Base-by-base conservation (phyloP, 2,113 vertebrate genomes). In the Sinocyclocheilus rhinocerous region DNA sequence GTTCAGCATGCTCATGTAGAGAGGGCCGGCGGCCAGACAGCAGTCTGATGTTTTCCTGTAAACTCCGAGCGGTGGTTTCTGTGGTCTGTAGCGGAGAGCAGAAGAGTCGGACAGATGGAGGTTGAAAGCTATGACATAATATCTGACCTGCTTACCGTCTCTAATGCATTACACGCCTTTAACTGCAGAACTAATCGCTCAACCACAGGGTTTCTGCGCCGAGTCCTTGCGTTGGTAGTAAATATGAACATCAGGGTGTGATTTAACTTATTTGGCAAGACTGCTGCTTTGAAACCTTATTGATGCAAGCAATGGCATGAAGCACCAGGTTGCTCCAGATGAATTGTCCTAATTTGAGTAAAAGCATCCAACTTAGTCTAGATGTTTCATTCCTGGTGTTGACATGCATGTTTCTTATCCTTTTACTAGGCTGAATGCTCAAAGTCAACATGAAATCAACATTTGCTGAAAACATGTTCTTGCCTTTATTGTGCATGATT, bases 21-120 rank as follows among this genome's bases (percentile, higher is more conserved):
- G 13, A 79, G 52, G 50, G 9, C 13, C 22, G 5, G 39, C 11
- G 39, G 36, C 22, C n/a, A 24, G 73, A 77, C 63, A 15, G 29
- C 70, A 45, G 33, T 80, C 78, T 80, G 36, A 65, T 65, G 78
- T 65, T 18, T 69, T 82, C 80, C 80, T 50, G 63, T 67, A 69
- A 82, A 26, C 76, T 65, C 79, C 18, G 13, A 16, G 36, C 36
- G 16, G 39, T 67, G 79, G 79, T 67, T 81, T 81, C 36, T 81
- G 79, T 81, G 79, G 79, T 65, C 50, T 55, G 24, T 55, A 75
- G 42, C 1, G 50, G 76, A 61, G 77, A 80, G 33, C 10, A 80
- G 33, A 16, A 76, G 45, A 76, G 24, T 26, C 29, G 26, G 76
- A 57, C 76, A 42, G 78, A 63, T 63, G 36, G 59, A 67, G 77